Base-by-base conservation (phyloP, 2,888 invertebrate genomes). In the Silvanus unidentatus region DNA sequence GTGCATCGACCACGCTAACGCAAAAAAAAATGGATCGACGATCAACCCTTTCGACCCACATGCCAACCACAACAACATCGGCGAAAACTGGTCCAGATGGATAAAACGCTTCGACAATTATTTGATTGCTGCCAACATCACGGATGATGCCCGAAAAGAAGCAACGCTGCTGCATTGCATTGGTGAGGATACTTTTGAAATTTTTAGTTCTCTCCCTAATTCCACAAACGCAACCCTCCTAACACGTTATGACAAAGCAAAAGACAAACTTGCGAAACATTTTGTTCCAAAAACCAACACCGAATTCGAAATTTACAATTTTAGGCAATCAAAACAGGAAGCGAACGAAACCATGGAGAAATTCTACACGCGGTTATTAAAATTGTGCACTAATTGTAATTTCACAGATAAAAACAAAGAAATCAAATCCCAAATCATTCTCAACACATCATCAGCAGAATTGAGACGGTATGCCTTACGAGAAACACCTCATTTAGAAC, bases 241-340 rank as follows among this genome's bases (percentile, higher is more conserved):
- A n/a, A n/a, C 14, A 9, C 37, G 15, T n/a, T 37, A 37, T 16
- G 5, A 37, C 3, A 9, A 15, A 35, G 36, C 42, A 6, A 36
- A 22, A 27, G 8, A 1, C 2, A 42, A 2, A 35, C 13, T 42
- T 13, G 35, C 34, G 10, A 16, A 22, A 6, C 27, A 42, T 36
- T 42, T 42, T 36, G 2, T 10, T 13, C 42, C 42, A 11, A 35
- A 42, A 42, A 10, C 35, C 2, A 42, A 42, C 16, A 27, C 15
- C 15, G 42, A 42, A 5, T 42, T 42, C 35, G 42, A 42, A 22
- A 36, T 42, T 14, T 42, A 22, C 14, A 42, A 42, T 16, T 42
- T 42, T 42, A n/a, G 35, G 10, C 16, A 42, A 22, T 13, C 42
- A 3, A 42, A 42, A 42, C 42, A 42, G 22, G 8, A n/a, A 44